These are phyloP conservation scores for Trichoplax adhaerens DNA, from an alignment of 37 sponge, comb jelly and placozoan species.

Conservation along the genomic window DNA sequence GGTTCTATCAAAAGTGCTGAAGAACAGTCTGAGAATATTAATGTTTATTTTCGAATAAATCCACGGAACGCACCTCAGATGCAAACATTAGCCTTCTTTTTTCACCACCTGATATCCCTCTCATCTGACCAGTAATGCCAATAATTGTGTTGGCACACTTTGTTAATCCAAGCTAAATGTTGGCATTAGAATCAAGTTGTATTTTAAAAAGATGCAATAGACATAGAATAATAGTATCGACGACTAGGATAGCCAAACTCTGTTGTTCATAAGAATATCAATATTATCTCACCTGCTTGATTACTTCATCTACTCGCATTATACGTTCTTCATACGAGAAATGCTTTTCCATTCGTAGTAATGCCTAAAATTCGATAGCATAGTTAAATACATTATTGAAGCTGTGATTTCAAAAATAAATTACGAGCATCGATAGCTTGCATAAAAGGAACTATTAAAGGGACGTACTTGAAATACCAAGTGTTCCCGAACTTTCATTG, in stretches of 20 bases:
- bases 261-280: too few relatives aligned
- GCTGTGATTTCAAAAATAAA: too few relatives aligned
- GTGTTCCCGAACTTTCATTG: conserved; percentile 31
- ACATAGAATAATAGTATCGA: too few relatives aligned
- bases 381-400: background rate
- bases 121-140: conserved; percentile 14
- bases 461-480: conserved; percentile 20
- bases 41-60: background rate
- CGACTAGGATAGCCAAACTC: too few relatives aligned
- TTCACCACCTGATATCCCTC: conserved; percentile 39
- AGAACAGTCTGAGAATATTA: background rate
- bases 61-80: conserved; percentile 10
- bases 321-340: conserved; percentile 2
- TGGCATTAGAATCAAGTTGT: background rate
- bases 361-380: conserved; percentile 2
- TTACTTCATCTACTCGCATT: background rate
- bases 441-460: background rate
- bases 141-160: conserved; percentile 22
- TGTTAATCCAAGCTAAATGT: conserved; percentile 18
- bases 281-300: background rate
- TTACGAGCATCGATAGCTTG: too few relatives aligned
- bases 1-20: background rate
- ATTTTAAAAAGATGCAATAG: too few relatives aligned
- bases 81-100: conserved; percentile 32
- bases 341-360: conserved; percentile 7